phyloP scores from a whole-genome alignment of 1,140 invertebrate genomes.

The Gerris buenoi region DNA sequence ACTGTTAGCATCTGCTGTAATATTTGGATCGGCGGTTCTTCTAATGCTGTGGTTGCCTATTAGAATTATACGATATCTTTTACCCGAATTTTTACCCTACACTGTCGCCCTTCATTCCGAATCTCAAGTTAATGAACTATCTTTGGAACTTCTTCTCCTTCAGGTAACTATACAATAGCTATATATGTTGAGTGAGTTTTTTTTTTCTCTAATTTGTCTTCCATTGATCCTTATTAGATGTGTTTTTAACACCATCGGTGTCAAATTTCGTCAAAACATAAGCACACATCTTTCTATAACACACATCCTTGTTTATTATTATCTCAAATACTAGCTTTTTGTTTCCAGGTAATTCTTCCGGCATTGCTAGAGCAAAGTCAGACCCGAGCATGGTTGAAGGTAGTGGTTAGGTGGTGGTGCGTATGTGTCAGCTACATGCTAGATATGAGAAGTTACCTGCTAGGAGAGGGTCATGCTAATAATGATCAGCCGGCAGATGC shows the following conservation, averaged over 20 bases:
- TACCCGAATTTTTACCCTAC: constrained; percentile 86
- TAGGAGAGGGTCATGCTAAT: constrained; percentile 43
- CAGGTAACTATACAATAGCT: too few species aligned
- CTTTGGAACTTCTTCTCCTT: constrained; percentile 81
- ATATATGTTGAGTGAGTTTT: too few species aligned
- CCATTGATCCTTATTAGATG: too few species aligned
- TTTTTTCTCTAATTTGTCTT: too few species aligned
- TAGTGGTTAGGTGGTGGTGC: constrained; percentile 77
- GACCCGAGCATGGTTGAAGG: constrained; percentile 82
- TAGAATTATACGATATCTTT: constrained; percentile 61
- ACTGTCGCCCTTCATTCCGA: constrained; percentile 70
- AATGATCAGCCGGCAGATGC: constrained; percentile 23
- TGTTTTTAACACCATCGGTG: too few species aligned
- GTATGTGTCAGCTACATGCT: constrained; percentile 66
- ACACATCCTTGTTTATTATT: too few species aligned
- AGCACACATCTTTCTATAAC: too few species aligned
- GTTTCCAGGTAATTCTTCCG: constrained; percentile 67
- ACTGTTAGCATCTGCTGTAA: constrained; percentile 79
- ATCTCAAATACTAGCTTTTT: too few species aligned
- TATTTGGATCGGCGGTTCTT: constrained; percentile 90
- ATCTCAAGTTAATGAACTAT: constrained; percentile 72
- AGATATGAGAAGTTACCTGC: constrained; percentile 74
- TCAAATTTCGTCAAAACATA: too few species aligned
- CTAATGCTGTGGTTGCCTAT: constrained; percentile 94
- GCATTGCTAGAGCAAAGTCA: constrained; percentile 92